Percentiles rank a stretch among this genome's conserved stretches.
These are phyloP conservation scores for Eupithecia inturbata DNA, from an alignment of 2,888 invertebrate species.

Conservation along the genomic window DNA sequence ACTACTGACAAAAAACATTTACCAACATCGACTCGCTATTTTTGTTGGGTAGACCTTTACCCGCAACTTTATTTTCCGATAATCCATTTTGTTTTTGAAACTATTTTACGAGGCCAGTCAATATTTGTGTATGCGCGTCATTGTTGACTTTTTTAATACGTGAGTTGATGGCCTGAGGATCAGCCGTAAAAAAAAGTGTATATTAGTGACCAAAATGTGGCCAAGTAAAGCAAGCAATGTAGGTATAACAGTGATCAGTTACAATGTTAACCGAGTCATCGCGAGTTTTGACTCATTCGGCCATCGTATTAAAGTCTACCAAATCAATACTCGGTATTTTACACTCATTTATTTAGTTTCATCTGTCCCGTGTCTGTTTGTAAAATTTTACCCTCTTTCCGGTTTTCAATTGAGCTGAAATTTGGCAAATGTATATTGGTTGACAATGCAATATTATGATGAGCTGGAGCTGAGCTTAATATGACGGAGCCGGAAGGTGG, in stretches of 20 bases:
- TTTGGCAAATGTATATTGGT: neutral
- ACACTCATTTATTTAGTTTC: neutral
- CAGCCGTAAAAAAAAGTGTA: neutral
- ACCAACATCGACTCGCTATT: conserved; percentile 12
- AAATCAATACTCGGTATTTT: neutral
- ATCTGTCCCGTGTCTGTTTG: neutral
- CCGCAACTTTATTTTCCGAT: conserved; percentile 15
- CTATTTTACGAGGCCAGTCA: conserved; percentile 49
- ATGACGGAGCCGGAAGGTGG: neutral
- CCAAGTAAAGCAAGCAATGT: neutral
- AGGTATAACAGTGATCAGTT: neutral
- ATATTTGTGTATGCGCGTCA: conserved; percentile 53
- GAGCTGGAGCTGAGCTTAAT: neutral
- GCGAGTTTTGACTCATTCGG: neutral
- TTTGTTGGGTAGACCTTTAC: conserved; percentile 19
- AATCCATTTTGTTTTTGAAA: conserved; percentile 49
- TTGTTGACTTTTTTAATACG: conserved; percentile 6
- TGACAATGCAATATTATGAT: neutral
- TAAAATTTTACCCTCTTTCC: neutral
- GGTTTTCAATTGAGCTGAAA: neutral
- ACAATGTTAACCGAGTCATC: neutral
- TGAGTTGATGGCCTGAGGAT: neutral
- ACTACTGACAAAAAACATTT: conserved; percentile 8
- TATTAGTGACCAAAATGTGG: neutral
- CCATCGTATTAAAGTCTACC: neutral